These are phyloP conservation scores for Riparia riparia DNA, from an alignment of 2,113 vertebrate genomes.

Conservation along the genomic window DNA sequence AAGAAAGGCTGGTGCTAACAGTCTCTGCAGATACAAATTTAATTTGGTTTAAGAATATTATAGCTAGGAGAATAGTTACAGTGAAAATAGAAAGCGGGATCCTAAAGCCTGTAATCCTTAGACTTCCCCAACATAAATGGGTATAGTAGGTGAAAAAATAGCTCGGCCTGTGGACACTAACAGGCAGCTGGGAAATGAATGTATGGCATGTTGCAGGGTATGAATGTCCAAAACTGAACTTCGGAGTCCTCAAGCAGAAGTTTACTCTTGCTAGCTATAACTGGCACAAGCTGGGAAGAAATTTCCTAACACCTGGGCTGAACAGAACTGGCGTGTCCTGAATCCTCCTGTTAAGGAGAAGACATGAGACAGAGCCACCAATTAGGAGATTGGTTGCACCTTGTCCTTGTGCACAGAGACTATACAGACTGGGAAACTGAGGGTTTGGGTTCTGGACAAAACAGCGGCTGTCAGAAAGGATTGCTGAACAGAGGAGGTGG, in stretches of 20 bases:
- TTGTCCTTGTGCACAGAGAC: not conserved
- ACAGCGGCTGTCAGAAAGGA: not conserved
- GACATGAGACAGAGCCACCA: not conserved
- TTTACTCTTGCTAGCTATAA: accelerated
- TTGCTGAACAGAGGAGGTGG: not conserved
- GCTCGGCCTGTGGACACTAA: not conserved
- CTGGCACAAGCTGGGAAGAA: not conserved
- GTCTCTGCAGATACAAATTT: not conserved
- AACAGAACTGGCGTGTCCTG: not conserved
- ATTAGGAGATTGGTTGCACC: not conserved
- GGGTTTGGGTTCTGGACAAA: not conserved
- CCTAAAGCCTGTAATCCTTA: not conserved
- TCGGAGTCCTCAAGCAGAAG: not conserved
- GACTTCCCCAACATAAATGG: not conserved
- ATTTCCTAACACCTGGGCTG: not conserved
- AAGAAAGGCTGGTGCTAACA: not conserved
- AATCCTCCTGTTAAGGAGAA: not conserved
- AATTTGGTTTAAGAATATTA: not conserved
- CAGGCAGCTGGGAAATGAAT: not conserved
- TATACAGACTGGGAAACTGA: not conserved
- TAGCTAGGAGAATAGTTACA: not conserved
- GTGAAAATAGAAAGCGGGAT: not conserved
- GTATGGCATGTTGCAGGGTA: accelerated
- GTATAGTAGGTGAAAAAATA: not conserved
- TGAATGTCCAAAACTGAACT: not conserved